Percentiles rank a stretch among this genome's conserved stretches.
Evolutionary conservation across 2,797 vertebrate genomes (phyloP).

Genomic region (Lithobates pipiens): DNA sequence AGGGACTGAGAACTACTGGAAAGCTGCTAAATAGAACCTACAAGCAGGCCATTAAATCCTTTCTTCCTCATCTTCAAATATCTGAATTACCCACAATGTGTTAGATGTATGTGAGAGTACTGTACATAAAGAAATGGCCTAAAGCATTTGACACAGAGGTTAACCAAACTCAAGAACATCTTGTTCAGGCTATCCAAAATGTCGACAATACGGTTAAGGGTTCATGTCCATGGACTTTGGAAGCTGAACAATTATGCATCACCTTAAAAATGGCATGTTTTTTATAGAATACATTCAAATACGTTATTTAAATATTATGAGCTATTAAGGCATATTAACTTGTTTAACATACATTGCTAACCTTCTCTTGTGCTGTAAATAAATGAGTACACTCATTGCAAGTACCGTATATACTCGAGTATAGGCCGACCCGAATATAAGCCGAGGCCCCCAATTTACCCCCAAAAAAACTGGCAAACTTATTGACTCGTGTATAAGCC

Average conservation of each 20-base stretch:
- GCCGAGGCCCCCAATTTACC: too few species aligned
- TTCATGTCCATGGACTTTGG: not conserved
- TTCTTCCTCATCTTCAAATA: constrained; percentile 1
- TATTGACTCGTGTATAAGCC: too few species aligned
- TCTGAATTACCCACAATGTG: constrained; percentile 25
- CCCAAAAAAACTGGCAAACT: too few species aligned
- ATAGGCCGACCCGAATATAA: too few species aligned
- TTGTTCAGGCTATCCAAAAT: not conserved
- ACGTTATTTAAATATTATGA: too few species aligned
- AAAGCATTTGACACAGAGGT: not conserved
- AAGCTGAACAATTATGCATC: not conserved
- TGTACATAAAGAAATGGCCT: not conserved
- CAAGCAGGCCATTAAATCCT: constrained; percentile 76
- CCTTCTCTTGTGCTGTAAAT: too few species aligned
- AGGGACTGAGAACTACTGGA: constrained; percentile 67
- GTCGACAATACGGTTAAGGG: not conserved
- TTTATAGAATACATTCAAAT: not conserved
- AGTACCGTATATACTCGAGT: too few species aligned
- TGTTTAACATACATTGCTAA: too few species aligned
- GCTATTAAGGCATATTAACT: too few species aligned
- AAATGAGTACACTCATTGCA: too few species aligned
- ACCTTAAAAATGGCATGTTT: not conserved
- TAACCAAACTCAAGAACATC: not conserved
- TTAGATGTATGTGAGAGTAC: not conserved
- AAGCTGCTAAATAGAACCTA: constrained; percentile 72